Percentiles rank a stretch among this genome's conserved stretches.
Conservation (phyloP, 2,888 invertebrate species). For the Leuctra nigra region DNA sequence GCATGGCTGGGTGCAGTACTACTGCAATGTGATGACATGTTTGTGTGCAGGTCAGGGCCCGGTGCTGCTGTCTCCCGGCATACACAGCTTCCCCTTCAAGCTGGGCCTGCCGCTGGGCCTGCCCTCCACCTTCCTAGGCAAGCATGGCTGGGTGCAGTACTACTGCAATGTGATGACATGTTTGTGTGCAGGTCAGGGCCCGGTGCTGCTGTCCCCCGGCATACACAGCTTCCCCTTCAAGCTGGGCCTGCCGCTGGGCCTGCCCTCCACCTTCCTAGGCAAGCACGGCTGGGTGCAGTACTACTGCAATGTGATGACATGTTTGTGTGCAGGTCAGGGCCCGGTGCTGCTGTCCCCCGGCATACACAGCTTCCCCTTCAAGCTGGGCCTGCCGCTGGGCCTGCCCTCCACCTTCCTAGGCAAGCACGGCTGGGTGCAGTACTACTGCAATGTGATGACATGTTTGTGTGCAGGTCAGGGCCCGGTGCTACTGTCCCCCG, state of each 20-base stretch:
- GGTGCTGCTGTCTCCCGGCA: slow-evolving; percentile 80
- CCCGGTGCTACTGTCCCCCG: slow-evolving; percentile 77
- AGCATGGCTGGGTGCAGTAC: slow-evolving; percentile 93
- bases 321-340: too few relatives aligned
- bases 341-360: slow-evolving; percentile 82
- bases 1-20: slow-evolving; percentile 94
- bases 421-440: slow-evolving; percentile 93
- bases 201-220: slow-evolving; percentile 80
- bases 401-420: slow-evolving; percentile 89
- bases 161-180: slow-evolving; percentile 88
- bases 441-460: slow-evolving; percentile 89
- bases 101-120: slow-evolving; percentile 81
- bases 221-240: slow-evolving; percentile 95
- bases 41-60: slow-evolving; percentile 63
- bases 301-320: slow-evolving; percentile 85
- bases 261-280: slow-evolving; percentile 89
- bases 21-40: slow-evolving; percentile 81
- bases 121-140: slow-evolving; percentile 88
- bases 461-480: slow-evolving; percentile 61
- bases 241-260: slow-evolving; percentile 78
- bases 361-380: slow-evolving; percentile 92
- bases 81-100: slow-evolving; percentile 93
- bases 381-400: slow-evolving; percentile 81
- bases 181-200: too few relatives aligned
- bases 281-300: slow-evolving; percentile 95